These are phyloP conservation scores for Homalodisca vitripennis DNA, from an alignment of 1,140 invertebrate genomes.

Conservation along the genomic window DNA sequence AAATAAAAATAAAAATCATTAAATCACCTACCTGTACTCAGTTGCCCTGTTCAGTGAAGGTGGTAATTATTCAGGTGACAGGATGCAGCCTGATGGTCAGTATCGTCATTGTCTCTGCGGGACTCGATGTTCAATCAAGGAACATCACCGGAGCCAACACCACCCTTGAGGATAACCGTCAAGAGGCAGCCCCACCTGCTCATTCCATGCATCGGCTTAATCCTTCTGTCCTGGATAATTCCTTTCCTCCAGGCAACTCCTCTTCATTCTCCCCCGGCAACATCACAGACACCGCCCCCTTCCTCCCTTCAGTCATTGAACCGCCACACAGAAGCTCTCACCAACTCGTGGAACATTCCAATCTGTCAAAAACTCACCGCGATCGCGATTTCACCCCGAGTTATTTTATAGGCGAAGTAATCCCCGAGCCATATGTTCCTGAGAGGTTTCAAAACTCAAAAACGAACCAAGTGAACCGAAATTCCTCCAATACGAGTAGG, in stretches of 20 bases:
- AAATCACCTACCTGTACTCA: too few species aligned
- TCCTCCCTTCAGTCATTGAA: background rate
- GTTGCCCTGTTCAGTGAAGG: too few species aligned
- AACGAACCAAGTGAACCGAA: background rate
- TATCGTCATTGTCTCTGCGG: background rate
- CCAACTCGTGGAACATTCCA: too few species aligned
- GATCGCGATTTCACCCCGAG: constrained; percentile 11
- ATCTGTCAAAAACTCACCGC: background rate
- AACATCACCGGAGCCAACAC: background rate
- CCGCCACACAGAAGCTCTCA: background rate
- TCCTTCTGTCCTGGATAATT: background rate
- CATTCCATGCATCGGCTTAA: constrained; percentile 23
- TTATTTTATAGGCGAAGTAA: constrained; percentile 17
- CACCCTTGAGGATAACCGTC: too few species aligned
- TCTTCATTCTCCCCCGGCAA: background rate
- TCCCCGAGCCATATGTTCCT: constrained; percentile 8
- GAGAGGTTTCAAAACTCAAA: background rate
- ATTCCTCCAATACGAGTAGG: too few species aligned
- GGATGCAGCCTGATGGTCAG: background rate
- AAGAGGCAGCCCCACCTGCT: background rate
- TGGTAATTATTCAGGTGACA: background rate
- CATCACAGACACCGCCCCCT: background rate
- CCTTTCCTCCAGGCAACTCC: background rate
- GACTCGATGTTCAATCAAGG: background rate
- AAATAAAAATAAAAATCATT: too few species aligned